phyloP scores from a whole-genome alignment of 2,888 invertebrate species.

The Crossocerus cetratus region DNA sequence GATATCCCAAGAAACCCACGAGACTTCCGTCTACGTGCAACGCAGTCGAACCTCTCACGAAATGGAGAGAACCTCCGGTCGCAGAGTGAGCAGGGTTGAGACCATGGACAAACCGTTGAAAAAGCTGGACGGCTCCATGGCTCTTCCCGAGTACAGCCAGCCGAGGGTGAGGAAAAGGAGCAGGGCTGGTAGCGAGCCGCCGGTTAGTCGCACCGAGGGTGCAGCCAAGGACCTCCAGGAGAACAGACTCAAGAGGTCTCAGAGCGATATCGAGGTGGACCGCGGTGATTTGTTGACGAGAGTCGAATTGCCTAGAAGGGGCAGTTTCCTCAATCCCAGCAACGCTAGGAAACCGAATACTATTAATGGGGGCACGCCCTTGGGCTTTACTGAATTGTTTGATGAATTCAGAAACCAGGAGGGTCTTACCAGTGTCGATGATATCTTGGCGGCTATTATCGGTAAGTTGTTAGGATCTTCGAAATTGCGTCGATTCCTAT shows the following conservation, averaged over 20 bases:
- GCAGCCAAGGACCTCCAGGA: slow-evolving; percentile 58
- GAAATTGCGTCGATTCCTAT: background rate
- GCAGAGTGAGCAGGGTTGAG: slow-evolving; percentile 57
- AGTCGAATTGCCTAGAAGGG: slow-evolving; percentile 90
- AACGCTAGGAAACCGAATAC: slow-evolving; percentile 85
- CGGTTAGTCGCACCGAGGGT: slow-evolving; percentile 64
- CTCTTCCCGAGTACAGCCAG: slow-evolving; percentile 39
- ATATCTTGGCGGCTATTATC: slow-evolving; percentile 91
- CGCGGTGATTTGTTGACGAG: slow-evolving; percentile 90
- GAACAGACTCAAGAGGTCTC: slow-evolving; percentile 76
- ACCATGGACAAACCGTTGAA: slow-evolving; percentile 68
- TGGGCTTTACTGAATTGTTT: slow-evolving; percentile 92
- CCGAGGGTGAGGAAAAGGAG: slow-evolving; percentile 64
- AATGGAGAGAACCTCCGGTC: slow-evolving; percentile 37
- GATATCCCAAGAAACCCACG: slow-evolving; percentile 13
- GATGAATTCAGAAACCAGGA: slow-evolving; percentile 93
- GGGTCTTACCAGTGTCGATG: slow-evolving; percentile 91
- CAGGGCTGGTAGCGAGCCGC: slow-evolving; percentile 74
- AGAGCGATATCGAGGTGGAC: slow-evolving; percentile 79
- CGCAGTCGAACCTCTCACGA: slow-evolving; percentile 36
- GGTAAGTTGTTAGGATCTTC: slow-evolving; percentile 53
- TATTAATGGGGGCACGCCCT: slow-evolving; percentile 85
- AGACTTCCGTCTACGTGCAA: slow-evolving; percentile 6
- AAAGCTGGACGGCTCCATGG: slow-evolving; percentile 38
- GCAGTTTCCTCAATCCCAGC: slow-evolving; percentile 90